Conservation (phyloP, 2,113 vertebrate species). For the Harpagus bidentatus region DNA sequence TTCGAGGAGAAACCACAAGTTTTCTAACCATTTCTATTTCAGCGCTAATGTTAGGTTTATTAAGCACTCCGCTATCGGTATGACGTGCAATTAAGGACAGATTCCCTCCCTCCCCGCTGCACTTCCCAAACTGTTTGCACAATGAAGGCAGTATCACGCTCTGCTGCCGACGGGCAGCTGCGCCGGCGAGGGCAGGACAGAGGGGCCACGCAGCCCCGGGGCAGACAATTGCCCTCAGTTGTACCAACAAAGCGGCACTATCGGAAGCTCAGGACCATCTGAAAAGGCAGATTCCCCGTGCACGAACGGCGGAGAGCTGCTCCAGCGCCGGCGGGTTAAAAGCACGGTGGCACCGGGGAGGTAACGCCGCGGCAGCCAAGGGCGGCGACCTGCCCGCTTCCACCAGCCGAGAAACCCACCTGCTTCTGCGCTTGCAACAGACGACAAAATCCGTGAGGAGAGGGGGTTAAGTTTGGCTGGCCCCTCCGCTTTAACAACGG, state of each 20-base stretch:
- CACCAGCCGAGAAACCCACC: fast-evolving
- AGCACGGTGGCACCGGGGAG: background rate
- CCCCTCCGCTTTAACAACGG: background rate
- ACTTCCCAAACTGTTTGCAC: background rate
- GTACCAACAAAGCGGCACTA: background rate
- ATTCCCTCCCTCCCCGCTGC: background rate
- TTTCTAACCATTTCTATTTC: slow-evolving; percentile 1
- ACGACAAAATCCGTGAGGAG: fast-evolving
- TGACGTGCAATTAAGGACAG: fast-evolving
- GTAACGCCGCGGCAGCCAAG: fast-evolving
- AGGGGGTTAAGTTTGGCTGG: background rate
- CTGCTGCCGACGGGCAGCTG: background rate
- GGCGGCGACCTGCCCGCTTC: background rate
- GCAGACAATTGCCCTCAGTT: slow-evolving; percentile 24
- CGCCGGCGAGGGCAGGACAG: background rate
- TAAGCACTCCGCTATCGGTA: fast-evolving
- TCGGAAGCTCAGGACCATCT: background rate
- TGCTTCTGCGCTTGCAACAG: fast-evolving
- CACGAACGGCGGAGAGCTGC: fast-evolving
- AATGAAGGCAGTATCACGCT: background rate
- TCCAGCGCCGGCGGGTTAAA: fast-evolving
- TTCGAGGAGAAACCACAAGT: slow-evolving; percentile 28
- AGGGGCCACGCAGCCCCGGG: background rate
- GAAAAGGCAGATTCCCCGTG: background rate
- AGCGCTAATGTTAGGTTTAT: background rate